Percentiles rank a stretch among this genome's conserved stretches.
Conservation (phyloP, 1,140 invertebrate genomes). For the Bombus fervidus region DNA sequence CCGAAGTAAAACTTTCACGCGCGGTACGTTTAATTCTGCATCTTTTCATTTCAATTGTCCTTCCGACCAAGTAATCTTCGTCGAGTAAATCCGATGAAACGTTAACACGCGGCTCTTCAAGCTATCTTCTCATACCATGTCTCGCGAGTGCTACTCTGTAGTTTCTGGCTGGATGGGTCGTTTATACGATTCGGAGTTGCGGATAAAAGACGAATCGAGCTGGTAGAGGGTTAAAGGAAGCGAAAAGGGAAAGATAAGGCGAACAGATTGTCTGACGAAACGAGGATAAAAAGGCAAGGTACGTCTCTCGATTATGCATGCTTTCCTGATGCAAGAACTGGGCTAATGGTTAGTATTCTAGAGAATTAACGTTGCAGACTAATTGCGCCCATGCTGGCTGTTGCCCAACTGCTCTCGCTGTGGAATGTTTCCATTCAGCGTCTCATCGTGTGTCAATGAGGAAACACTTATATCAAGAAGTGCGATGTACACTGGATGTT, state of each 20-base stretch:
- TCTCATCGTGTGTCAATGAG: background rate
- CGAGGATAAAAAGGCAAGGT: slow-evolving; percentile 6
- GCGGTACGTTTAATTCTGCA: slow-evolving; percentile 13
- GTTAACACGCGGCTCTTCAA: background rate
- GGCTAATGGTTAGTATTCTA: slow-evolving; percentile 71
- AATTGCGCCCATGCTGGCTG: slow-evolving; percentile 71
- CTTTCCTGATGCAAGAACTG: slow-evolving; percentile 42
- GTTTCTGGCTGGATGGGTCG: too few relatives aligned
- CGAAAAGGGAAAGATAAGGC: background rate
- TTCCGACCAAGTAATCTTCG: background rate
- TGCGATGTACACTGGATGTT: background rate
- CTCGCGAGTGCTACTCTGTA: background rate
- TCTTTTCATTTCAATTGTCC: slow-evolving; percentile 5
- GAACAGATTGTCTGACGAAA: background rate
- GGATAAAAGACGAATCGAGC: slow-evolving; percentile 15
- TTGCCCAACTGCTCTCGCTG: slow-evolving; percentile 53
- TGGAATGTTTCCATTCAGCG: slow-evolving; percentile 37
- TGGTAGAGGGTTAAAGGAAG: background rate
- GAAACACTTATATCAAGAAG: background rate
- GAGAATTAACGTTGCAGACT: slow-evolving; percentile 72
- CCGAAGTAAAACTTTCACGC: background rate
- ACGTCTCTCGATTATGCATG: slow-evolving; percentile 45
- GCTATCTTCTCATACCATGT: background rate
- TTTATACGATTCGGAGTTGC: background rate
- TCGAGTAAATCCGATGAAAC: background rate